These are phyloP conservation scores for Penaeus vannamei DNA, from an alignment of 1,140 invertebrate genomes.

Conservation along the genomic window DNA sequence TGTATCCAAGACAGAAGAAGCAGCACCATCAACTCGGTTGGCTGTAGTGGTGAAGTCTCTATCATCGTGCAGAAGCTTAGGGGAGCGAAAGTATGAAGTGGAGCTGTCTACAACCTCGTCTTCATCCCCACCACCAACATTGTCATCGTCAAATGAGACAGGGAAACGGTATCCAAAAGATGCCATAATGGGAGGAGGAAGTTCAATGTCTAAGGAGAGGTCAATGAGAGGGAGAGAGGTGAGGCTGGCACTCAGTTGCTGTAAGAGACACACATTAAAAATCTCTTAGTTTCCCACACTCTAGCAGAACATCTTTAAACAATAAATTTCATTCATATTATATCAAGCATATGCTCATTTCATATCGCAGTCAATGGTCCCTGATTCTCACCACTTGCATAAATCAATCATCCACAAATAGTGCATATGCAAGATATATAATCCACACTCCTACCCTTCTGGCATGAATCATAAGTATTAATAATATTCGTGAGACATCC, in stretches of 20 bases:
- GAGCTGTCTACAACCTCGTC: not conserved
- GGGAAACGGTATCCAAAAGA: conserved; percentile 55
- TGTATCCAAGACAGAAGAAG: conserved; percentile 30
- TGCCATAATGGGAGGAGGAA: conserved; percentile 66
- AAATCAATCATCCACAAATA: no score
- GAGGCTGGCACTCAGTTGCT: conserved; percentile 63
- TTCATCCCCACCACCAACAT: not conserved
- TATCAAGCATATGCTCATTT: no score
- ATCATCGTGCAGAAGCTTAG: conserved; percentile 53
- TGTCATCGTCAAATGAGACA: conserved; percentile 46
- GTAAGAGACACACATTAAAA: conserved; percentile 40
- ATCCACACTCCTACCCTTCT: no score
- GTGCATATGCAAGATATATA: no score
- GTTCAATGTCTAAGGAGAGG: conserved; percentile 63
- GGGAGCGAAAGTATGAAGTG: conserved; percentile 14
- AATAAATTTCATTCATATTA: no score
- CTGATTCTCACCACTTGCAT: no score
- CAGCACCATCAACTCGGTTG: conserved; percentile 8
- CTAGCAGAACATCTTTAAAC: no score
- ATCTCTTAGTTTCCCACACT: not conserved
- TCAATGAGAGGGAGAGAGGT: conserved; percentile 65
- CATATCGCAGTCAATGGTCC: no score
- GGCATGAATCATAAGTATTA: no score
- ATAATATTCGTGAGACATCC: no score
- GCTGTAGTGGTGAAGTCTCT: conserved; percentile 7